Percentiles rank a stretch among this genome's conserved stretches.
Evolutionary conservation across 2,113 vertebrate species (phyloP).

Genomic region (Lasiurus cinereus): DNA sequence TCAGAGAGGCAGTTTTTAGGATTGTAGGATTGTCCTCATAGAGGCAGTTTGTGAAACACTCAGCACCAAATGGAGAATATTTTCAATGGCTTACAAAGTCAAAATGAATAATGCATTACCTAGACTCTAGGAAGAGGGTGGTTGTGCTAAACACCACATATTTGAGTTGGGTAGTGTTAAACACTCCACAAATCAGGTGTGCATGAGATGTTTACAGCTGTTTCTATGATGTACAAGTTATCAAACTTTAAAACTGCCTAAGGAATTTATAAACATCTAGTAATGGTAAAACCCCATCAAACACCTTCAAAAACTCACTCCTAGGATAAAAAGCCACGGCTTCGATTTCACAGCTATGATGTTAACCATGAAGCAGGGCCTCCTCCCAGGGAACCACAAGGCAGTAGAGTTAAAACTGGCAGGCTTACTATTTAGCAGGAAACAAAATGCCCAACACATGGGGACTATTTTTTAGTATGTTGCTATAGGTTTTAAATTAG

Average conservation of each 20-base stretch:
- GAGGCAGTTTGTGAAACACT: not conserved
- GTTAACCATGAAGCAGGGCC: not conserved
- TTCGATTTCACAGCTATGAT: not conserved
- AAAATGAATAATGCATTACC: conserved; percentile 6
- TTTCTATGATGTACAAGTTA: not conserved
- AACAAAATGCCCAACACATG: not conserved
- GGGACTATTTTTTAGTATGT: not conserved
- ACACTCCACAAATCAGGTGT: not conserved
- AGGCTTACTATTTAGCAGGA: not conserved
- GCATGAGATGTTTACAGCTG: not conserved
- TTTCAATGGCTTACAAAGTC: conserved; percentile 20
- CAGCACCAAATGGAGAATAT: conserved; percentile 12
- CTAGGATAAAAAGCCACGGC: not conserved
- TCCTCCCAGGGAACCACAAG: not conserved
- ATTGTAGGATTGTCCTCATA: conserved; percentile 6
- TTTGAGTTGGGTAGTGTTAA: not conserved
- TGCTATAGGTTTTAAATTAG: not conserved
- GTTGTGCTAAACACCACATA: not conserved
- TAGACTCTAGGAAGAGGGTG: not conserved
- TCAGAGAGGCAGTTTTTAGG: not conserved
- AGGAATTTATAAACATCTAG: conserved; percentile 12
- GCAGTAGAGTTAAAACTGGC: not conserved
- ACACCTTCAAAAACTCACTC: not conserved
- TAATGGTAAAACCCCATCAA: not conserved
- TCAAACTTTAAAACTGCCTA: conserved; percentile 4